Base-by-base conservation (phyloP, 2,113 vertebrate species). In the Trogon surrucura region DNA sequence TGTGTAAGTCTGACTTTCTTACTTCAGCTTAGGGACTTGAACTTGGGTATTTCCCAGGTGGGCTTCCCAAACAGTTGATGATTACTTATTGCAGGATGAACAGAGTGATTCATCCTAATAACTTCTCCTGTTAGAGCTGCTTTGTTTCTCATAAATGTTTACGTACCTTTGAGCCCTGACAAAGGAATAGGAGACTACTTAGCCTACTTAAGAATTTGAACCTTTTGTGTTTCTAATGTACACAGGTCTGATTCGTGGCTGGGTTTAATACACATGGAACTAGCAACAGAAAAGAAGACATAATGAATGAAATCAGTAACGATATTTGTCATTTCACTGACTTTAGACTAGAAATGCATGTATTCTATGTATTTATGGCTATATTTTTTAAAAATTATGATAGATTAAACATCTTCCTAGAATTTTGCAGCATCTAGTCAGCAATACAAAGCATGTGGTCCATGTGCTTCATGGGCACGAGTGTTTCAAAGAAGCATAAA, bases 401-500 rank as follows among this genome's bases (percentile, higher is more conserved):
- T 16, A 65, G 41, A 41, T 60, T 80, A 70, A 91, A 80, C 47
- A 48, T 19, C 65, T 80, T 66, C 20, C 23, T 23, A 47, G 88
- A 47, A 34, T 69, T 93, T 44, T 85, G 48, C 62, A 79, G 53
- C 62, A 72, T 29, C 72, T 53, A 58, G 56, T 70, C 80, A 85
- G 6, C 60, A 62, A 18, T 62, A 70, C 58, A 87, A 65, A 45
- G 6, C 82, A 27, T 41, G 21, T 71, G 82, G 58, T 51, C 75
- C 29, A 0, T 36, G 41, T 36, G 53, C 65, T 89, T 89, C 83
- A 11, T 3, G 57, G 82, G 48, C 50, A 60, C 0, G 1, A 74
- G 48, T 20, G 64, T 44, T 91, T 85, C 89, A 84, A 56, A 79
- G 88, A 56, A 67, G 44, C n/a, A 73, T 29, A 71, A 82, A 91